A percentile compares a stretch with the other conserved stretches of the same genome.
Evolutionary conservation across 2,113 vertebrate genomes (phyloP).

Genomic region (Tragelaphus scriptus): DNA sequence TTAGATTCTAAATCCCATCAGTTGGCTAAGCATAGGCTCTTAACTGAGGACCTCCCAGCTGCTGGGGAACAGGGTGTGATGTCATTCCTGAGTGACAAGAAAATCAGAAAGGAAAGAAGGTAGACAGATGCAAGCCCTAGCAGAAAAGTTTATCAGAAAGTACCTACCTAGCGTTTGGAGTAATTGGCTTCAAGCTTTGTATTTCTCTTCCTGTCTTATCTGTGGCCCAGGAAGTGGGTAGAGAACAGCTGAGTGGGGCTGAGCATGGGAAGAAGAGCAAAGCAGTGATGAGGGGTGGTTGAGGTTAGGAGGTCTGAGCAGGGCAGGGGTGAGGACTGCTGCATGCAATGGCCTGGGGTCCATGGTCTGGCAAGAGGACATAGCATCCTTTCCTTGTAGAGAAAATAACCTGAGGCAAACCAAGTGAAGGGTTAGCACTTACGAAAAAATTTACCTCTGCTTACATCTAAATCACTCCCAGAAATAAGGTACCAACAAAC

Average conservation of each 20-base stretch:
- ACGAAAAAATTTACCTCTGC: neutral
- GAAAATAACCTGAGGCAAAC: neutral
- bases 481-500: neutral
- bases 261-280: neutral
- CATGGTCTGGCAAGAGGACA: neutral
- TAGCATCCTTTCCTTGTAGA: neutral
- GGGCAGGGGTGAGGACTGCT: fast-evolving
- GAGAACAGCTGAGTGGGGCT: neutral
- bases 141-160: neutral
- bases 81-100: neutral
- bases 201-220: neutral
- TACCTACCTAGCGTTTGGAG: neutral
- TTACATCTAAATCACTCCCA: neutral
- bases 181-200: neutral
- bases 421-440: neutral
- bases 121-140: neutral
- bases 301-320: neutral
- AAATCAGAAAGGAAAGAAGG: neutral
- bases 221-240: neutral
- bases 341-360: fast-evolving
- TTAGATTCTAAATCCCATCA: neutral
- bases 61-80: neutral
- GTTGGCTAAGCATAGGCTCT: neutral
- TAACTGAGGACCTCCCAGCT: neutral
- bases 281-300: neutral